phyloP scores from a whole-genome alignment of 2,888 invertebrate species.

The Caenorhabditis angaria region DNA sequence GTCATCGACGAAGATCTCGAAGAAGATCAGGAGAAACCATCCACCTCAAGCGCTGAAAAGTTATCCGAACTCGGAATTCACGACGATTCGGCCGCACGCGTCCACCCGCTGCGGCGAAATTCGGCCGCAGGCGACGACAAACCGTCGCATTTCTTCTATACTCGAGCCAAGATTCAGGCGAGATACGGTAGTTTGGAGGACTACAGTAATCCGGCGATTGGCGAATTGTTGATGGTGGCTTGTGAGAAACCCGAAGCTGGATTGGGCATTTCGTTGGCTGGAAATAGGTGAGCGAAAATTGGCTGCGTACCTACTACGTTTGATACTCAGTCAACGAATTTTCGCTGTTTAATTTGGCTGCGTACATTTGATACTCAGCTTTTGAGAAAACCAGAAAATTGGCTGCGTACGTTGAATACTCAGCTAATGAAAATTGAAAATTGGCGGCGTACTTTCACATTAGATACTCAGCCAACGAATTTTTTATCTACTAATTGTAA shows the following conservation, averaged over 20 bases:
- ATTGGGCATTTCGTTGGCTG: constrained; percentile 90
- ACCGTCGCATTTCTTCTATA: constrained; percentile 43
- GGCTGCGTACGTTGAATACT: too few species aligned
- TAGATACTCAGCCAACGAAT: too few species aligned
- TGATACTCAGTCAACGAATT: too few species aligned
- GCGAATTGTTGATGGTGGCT: constrained; percentile 79
- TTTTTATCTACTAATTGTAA: too few species aligned
- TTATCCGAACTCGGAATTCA: constrained; percentile 24
- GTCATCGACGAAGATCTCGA: background rate
- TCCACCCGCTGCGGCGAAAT: constrained; percentile 3
- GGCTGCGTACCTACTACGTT: too few species aligned
- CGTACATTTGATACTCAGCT: too few species aligned
- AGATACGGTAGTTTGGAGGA: constrained; percentile 82
- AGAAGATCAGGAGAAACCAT: constrained; percentile 12
- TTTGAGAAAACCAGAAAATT: too few species aligned
- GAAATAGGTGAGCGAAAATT: constrained; percentile 79
- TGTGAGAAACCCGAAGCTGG: constrained; percentile 80
- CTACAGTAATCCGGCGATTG: constrained; percentile 72
- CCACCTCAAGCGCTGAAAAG: constrained; percentile 20
- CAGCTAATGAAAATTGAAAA: too few species aligned
- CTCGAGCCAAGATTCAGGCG: constrained; percentile 88
- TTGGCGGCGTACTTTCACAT: too few species aligned
- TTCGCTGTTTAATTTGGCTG: too few species aligned
- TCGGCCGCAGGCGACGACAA: background rate
- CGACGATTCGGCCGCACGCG: constrained; percentile 31